These are phyloP conservation scores for Aphis gossypii DNA, from an alignment of 1,140 invertebrate species.

Conservation along the genomic window DNA sequence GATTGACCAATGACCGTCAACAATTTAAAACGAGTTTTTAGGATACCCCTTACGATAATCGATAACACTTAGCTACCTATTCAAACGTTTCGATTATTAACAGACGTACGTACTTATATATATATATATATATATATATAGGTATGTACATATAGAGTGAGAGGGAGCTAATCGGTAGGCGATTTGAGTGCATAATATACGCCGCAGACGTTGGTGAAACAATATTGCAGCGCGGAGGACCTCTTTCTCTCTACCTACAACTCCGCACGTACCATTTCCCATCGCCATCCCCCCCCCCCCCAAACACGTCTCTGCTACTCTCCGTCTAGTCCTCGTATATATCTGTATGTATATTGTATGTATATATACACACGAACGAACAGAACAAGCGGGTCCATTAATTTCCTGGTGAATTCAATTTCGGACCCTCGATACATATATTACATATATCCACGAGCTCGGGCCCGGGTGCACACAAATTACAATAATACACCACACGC, in stretches of 20 bases:
- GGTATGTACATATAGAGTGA: too few relatives aligned
- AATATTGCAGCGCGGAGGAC: background rate
- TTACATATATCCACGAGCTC: background rate
- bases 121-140: background rate
- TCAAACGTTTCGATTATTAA: background rate
- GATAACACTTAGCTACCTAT: background rate
- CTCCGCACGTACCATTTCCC: background rate
- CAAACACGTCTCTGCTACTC: background rate
- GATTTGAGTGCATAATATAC: background rate
- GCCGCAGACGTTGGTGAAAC: background rate
- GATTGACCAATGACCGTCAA: background rate
- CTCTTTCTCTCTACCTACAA: background rate
- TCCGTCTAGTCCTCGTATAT: background rate
- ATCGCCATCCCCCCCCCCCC: background rate
- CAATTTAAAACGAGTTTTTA: background rate
- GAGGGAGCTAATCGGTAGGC: background rate
- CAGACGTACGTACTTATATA: background rate
- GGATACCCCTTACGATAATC: background rate
- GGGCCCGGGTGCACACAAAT: background rate
- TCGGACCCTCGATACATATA: background rate
- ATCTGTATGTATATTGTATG: background rate
- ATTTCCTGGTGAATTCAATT: conserved; percentile 15
- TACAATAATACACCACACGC: background rate
- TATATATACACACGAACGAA: background rate
- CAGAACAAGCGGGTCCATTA: conserved; percentile 7